Evolutionary conservation across 2,888 invertebrate genomes (phyloP).

Genomic region (Chrysodeixis includens): DNA sequence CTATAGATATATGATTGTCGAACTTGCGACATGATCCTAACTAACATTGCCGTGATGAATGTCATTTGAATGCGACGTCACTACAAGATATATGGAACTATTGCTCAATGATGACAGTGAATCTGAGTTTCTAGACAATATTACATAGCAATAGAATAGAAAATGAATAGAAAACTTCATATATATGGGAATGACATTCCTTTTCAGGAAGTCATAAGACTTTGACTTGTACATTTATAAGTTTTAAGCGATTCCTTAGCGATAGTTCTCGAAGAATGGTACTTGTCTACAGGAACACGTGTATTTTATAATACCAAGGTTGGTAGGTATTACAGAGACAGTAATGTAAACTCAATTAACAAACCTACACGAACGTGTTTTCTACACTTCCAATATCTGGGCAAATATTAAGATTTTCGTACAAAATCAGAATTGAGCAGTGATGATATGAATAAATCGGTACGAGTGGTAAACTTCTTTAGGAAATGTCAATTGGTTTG

Average conservation of each 20-base stretch:
- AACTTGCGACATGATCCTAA: slow-evolving; percentile 1
- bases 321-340: too few relatives aligned
- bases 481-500: not conserved
- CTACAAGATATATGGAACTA: not conserved
- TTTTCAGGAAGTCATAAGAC: too few relatives aligned
- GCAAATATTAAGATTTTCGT: slow-evolving; percentile 19
- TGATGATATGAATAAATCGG: not conserved
- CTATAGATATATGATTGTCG: slow-evolving; percentile 10
- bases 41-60: not conserved
- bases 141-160: too few relatives aligned
- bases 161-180: too few relatives aligned
- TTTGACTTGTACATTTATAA: too few relatives aligned
- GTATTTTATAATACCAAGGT: too few relatives aligned
- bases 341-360: slow-evolving; percentile 10
- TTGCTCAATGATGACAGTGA: not conserved
- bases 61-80: not conserved
- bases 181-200: too few relatives aligned
- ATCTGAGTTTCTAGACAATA: not conserved
- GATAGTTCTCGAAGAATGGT: too few relatives aligned
- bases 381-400: slow-evolving; percentile 5
- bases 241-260: too few relatives aligned
- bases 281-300: too few relatives aligned
- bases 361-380: not conserved
- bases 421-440: not conserved
- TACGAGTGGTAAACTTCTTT: not conserved